Conservation (phyloP, 2,888 invertebrate species). For the Ditula angustiorana region DNA sequence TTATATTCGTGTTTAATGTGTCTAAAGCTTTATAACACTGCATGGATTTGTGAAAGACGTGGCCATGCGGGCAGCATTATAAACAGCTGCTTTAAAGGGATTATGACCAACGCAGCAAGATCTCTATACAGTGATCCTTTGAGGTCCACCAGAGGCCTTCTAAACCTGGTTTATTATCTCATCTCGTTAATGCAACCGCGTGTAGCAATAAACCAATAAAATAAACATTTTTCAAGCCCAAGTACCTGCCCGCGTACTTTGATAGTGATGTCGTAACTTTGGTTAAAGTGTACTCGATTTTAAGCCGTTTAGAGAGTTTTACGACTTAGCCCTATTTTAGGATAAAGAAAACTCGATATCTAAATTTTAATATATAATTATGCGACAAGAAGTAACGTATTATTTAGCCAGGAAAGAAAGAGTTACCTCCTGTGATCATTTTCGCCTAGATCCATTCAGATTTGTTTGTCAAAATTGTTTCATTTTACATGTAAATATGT, state of each 20-base stretch:
- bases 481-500: no score
- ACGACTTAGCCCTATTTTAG: slow-evolving; percentile 20
- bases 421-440: no score
- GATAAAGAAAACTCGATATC: slow-evolving; percentile 24
- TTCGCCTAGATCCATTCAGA: no score
- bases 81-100: slow-evolving; percentile 45
- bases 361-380: no score
- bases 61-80: slow-evolving; percentile 44
- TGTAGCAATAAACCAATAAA: slow-evolving; percentile 60
- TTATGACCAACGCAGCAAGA: neutral
- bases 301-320: neutral
- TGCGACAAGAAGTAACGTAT: no score
- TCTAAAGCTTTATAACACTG: slow-evolving; percentile 13
- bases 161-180: slow-evolving; percentile 48
- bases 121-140: neutral
- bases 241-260: slow-evolving; percentile 3
- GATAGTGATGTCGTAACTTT: slow-evolving; percentile 33
- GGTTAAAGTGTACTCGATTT: slow-evolving; percentile 12
- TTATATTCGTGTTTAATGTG: no score
- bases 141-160: neutral
- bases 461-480: no score
- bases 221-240: slow-evolving; percentile 54
- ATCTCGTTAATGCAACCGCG: slow-evolving; percentile 51
- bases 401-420: no score
- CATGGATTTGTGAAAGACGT: slow-evolving; percentile 13